Evolutionary conservation across 2,888 invertebrate species (phyloP), one percentile per base, ranked within the genome.

Genomic region (Merodon equestris): DNA sequence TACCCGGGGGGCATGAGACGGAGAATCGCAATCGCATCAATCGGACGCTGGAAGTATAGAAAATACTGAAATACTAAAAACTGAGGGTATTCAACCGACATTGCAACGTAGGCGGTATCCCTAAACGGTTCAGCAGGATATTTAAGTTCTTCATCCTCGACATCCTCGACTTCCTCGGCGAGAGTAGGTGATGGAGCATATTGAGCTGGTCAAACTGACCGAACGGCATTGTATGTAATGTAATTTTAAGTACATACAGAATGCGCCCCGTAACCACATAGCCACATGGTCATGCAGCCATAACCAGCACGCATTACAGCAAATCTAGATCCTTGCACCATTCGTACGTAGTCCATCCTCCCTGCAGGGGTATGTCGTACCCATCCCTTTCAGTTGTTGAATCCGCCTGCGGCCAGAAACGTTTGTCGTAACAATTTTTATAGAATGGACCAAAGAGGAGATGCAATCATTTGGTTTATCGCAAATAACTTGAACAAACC

Each of bases 381-480:
- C 7, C 27, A 27, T n/a, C 57, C 64, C 60, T 34, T 54, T 56
- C 14, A 42, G 42, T 2, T 48, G 13, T 40, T 50, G 34, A 57
- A 47, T 38, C 27, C 51, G 38, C 63, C 38, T 17, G 45, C 42
- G 77, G 73, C 73, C 34, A 73, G 50, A 67, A 51, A 42, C 63
- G 67, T 73, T 73, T 63, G 67, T 38, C 53, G 44, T 79, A 73
- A 79, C 61, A 73, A 73, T 79, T 61, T 73, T 67, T 73, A 42
- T 47, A 42, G 58, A 71, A 60, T 68, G 67, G 58, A 63, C 67
- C 58, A 57, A 79, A 77, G 48, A 44, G 54, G 68, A 63, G 73
- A 73, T 79, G 77, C 77, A 79, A 79, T 79, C 77, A 73, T 79
- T 79, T 53, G 73, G 77, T 73, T 50, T 73, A 73, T 79, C 54